Base-by-base conservation (phyloP, 2,797 vertebrate genomes). In the Streptopelia turtur region DNA sequence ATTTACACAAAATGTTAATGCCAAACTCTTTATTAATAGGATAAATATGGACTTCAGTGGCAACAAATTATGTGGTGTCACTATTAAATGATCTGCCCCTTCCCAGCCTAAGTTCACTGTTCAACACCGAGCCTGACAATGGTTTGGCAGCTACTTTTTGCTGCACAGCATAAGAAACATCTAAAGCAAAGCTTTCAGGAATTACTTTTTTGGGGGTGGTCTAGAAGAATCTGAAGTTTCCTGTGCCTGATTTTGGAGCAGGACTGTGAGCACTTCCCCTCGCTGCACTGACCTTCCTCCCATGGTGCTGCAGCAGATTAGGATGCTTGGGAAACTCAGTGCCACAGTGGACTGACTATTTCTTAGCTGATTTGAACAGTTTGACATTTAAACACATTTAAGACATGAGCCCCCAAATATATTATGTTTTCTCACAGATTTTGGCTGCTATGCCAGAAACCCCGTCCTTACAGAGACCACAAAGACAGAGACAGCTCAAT, bases 1-100 rank as follows among this genome's bases (percentile, higher is more conserved):
- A 71, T 96, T 97, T 97, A 92, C 87, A 86, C 77, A 96, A 97
- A 96, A 93, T 52, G 78, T 93, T 95, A 89, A 90, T 10, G 18
- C 23, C 71, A 60, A 47, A 66, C 37, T 91, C 93, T 90, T 90
- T 96, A 94, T 96, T 96, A 97, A 96, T 91, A 75, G 76, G 64
- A 81, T 89, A 97, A 97, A 95, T 88, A 97, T 33, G 59, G 75
- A 96, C 59, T 93, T 69, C 76, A 75, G 61, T 71, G 83, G 77
- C 90, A 95, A 92, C 90, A 97, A 93, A 96, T 92, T 92, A 89
- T 71, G 16, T 69, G 37, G 78, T 68, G 13, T 85, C 64, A 61
- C 56, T 92, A 8, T 55, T 85, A 89, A 95, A 94, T 89, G 49
- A 94, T 95, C 83, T 79, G 78, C 59, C 70, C 89, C 66, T 92